Evolutionary conservation across 2,797 vertebrate species (phyloP).

Genomic region (Gambelia wislizenii): DNA sequence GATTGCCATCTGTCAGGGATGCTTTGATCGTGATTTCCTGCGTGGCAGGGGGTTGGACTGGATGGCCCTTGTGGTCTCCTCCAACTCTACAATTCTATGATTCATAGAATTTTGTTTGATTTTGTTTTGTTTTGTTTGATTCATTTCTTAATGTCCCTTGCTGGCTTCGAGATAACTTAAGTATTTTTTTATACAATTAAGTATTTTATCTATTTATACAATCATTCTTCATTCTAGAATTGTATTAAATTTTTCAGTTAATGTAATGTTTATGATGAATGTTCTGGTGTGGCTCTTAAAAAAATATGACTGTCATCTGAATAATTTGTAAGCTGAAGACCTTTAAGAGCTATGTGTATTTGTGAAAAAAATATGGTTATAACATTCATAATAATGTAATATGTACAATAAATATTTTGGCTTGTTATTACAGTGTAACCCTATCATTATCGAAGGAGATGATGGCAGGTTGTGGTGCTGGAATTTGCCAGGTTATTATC

Average conservation of each 20-base stretch:
- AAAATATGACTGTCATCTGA: neutral
- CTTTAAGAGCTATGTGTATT: neutral
- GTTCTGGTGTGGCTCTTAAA: neutral
- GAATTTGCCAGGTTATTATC: conserved; percentile 88
- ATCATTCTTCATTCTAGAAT: neutral
- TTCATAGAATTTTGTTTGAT: too few species aligned
- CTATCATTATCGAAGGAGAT: conserved; percentile 85
- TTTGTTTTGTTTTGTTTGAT: neutral
- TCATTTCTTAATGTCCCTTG: neutral
- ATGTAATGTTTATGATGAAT: neutral
- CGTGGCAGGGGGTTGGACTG: too few species aligned
- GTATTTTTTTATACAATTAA: too few species aligned
- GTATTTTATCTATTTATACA: too few species aligned
- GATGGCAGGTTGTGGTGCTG: conserved; percentile 91
- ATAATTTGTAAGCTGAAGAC: neutral
- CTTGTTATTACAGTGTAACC: conserved; percentile 60
- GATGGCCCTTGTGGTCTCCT: too few species aligned
- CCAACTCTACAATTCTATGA: too few species aligned
- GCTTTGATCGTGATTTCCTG: too few species aligned
- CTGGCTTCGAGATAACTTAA: neutral
- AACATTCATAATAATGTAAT: neutral
- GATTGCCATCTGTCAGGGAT: too few species aligned
- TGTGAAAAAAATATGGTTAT: neutral
- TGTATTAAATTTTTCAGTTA: neutral
- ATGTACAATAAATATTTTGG: neutral